Evolutionary conservation across 2,113 vertebrate genomes (phyloP).

Genomic region (Dendropsophus ebraccatus): DNA sequence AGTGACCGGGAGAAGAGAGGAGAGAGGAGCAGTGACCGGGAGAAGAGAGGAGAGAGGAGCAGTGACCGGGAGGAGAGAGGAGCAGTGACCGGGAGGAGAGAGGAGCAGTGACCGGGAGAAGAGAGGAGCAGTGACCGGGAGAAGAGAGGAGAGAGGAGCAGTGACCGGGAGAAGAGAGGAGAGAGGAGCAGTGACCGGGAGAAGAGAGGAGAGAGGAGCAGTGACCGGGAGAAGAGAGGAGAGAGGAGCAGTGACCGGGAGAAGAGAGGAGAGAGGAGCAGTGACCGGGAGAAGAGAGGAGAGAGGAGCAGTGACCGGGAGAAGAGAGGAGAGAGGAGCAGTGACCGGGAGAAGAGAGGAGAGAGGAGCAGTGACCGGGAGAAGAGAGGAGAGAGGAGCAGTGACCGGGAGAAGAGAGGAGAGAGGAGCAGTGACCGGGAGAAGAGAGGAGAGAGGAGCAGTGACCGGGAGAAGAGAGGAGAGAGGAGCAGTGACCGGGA

Average conservation of each 20-base stretch:
- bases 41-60: slow-evolving; percentile 57
- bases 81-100: slow-evolving; percentile 20
- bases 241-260: neutral
- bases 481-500: neutral
- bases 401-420: neutral
- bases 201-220: neutral
- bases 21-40: neutral
- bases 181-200: neutral
- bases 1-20: neutral
- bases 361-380: no score
- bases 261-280: neutral
- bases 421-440: neutral
- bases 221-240: neutral
- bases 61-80: slow-evolving; percentile 48
- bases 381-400: neutral
- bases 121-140: neutral
- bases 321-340: no score
- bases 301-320: no score
- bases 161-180: neutral
- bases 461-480: neutral
- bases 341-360: no score
- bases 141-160: neutral
- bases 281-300: neutral
- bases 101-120: neutral
- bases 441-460: neutral